These are phyloP conservation scores for Lepidiolamprologus cunningtoni DNA, from an alignment of 2,113 vertebrate species.

Conservation along the genomic window DNA sequence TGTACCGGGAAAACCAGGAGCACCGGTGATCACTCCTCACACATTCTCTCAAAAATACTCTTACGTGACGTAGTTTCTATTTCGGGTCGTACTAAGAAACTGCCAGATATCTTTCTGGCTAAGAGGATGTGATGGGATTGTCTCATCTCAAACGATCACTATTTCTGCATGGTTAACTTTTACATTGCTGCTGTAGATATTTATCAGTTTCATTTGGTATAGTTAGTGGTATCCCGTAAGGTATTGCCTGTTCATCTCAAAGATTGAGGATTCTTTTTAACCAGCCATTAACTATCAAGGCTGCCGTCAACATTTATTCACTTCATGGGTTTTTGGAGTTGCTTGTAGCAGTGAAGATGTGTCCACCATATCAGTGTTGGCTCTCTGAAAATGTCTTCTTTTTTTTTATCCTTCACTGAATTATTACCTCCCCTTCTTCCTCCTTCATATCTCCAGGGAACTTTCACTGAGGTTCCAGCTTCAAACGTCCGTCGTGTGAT, in stretches of 20 bases:
- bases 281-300: not conserved
- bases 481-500: slow-evolving; percentile 88
- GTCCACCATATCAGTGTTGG: not conserved
- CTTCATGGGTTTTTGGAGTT: not conserved
- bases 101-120: not conserved
- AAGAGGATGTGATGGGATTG: not conserved
- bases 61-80: not conserved
- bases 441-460: slow-evolving; percentile 68
- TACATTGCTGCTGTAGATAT: not conserved
- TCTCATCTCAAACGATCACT: not conserved
- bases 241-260: not conserved
- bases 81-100: not conserved
- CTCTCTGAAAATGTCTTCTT: not conserved
- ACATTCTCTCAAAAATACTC: not conserved
- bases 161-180: not conserved
- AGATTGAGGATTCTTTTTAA: not conserved
- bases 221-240: not conserved
- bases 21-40: slow-evolving; percentile 65
- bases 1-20: slow-evolving; percentile 77
- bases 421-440: not conserved
- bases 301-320: not conserved
- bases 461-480: slow-evolving; percentile 88
- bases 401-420: not conserved
- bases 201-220: not conserved
- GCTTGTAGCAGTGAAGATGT: not conserved